A percentile compares a stretch with the other conserved stretches of the same genome.
These are phyloP conservation scores for Zootermopsis nevadensis DNA, from an alignment of 2,888 invertebrate species.

Conservation along the genomic window DNA sequence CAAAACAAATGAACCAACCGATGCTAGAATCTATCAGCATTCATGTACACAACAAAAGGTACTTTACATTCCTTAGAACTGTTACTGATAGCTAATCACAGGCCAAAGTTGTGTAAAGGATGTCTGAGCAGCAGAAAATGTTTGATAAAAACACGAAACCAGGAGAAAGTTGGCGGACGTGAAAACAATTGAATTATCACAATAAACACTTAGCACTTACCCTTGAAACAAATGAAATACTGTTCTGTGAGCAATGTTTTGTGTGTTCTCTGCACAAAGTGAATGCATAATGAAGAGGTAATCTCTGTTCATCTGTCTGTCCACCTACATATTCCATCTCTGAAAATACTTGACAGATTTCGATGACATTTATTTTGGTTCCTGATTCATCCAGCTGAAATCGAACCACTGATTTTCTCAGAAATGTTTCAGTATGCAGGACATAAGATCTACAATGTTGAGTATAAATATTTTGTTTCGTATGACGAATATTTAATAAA, in stretches of 20 bases:
- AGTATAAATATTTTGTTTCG: no score
- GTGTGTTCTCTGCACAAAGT: neutral
- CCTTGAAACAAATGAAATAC: no score
- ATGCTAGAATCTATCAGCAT: neutral
- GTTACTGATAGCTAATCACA: neutral
- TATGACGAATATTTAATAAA: no score
- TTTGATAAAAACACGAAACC: no score
- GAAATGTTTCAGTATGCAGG: neutral
- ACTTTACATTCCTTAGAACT: neutral
- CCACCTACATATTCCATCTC: neutral
- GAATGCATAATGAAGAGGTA: neutral
- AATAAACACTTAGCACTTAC: neutral
- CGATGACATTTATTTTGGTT: no score
- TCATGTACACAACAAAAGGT: neutral
- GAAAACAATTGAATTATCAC: neutral
- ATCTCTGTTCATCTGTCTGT: no score
- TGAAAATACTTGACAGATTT: no score
- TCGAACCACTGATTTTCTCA: neutral
- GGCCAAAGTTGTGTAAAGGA: neutral
- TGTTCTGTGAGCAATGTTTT: neutral
- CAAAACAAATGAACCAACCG: no score
- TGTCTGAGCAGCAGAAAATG: no score
- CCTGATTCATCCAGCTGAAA: no score
- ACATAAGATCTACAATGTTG: no score
- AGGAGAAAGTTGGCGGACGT: constrained; percentile 6